These are phyloP conservation scores for Megaceryle torquata DNA, from an alignment of 2,113 vertebrate genomes.

Conservation along the genomic window DNA sequence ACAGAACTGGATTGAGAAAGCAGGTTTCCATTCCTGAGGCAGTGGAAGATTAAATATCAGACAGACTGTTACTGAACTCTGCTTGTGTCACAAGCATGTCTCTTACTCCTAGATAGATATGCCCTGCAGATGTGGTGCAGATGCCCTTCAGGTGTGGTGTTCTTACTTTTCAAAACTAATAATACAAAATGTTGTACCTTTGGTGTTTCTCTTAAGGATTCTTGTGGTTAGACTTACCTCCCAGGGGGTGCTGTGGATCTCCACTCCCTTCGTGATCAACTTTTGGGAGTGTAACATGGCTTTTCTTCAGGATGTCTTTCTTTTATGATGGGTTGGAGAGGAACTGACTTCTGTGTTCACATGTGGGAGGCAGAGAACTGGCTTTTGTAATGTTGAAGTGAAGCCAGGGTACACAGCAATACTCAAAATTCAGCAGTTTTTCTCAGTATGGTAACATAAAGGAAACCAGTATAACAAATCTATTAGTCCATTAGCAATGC, in stretches of 20 bases:
- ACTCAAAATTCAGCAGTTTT: neutral
- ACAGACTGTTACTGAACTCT: neutral
- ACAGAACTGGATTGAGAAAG: neutral
- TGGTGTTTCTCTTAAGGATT: neutral
- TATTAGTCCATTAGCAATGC: neutral
- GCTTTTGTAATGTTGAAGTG: neutral
- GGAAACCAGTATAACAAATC: fast-evolving
- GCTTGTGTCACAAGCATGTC: neutral
- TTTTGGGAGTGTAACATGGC: neutral
- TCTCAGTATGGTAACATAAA: neutral
- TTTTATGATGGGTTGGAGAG: neutral
- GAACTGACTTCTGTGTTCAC: neutral
- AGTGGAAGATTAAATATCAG: slow-evolving; percentile 11
- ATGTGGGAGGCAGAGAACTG: neutral
- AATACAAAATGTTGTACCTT: neutral
- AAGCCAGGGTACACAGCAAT: neutral
- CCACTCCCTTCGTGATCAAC: fast-evolving
- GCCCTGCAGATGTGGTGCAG: neutral
- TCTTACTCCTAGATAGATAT: neutral
- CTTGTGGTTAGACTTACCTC: neutral
- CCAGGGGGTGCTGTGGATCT: neutral
- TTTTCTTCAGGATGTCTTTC: neutral
- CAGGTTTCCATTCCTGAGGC: neutral
- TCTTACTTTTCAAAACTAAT: neutral
- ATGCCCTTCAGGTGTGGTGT: neutral